Conservation (phyloP, 2,797 vertebrate genomes). For the Geotrypetes seraphini region DNA sequence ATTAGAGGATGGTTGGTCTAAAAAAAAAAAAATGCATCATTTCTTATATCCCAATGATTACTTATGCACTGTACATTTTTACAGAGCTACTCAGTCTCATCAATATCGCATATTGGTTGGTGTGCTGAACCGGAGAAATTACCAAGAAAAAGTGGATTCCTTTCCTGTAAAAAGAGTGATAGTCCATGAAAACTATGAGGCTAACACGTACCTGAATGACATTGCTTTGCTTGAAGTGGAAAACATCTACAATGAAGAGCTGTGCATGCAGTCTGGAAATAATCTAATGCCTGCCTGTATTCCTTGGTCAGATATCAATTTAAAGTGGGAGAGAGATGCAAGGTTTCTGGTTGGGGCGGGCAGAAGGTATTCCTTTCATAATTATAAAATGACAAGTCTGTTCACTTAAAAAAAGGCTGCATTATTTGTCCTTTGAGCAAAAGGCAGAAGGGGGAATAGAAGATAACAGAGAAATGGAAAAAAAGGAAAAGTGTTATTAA, state of each 20-base stretch:
- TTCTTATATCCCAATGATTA: too few relatives aligned
- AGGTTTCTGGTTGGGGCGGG: slow-evolving; percentile 84
- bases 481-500: neutral
- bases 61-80: too few relatives aligned
- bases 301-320: slow-evolving; percentile 80
- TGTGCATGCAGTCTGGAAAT: slow-evolving; percentile 36
- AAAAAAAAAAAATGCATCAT: too few relatives aligned
- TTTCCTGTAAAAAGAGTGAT: slow-evolving; percentile 41
- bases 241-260: neutral
- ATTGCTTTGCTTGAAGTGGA: slow-evolving; percentile 76
- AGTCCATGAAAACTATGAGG: slow-evolving; percentile 65
- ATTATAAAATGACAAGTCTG: neutral
- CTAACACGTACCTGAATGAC: slow-evolving; percentile 71
- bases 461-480: too few relatives aligned
- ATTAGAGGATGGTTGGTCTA: too few relatives aligned
- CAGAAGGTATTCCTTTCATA: slow-evolving; percentile 46
- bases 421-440: too few relatives aligned
- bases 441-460: neutral
- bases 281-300: slow-evolving; percentile 64
- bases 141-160: slow-evolving; percentile 18
- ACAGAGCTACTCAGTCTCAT: slow-evolving; percentile 45
- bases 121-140: slow-evolving; percentile 37
- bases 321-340: slow-evolving; percentile 59
- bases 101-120: slow-evolving; percentile 65
- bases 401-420: too few relatives aligned